Base-by-base conservation (phyloP, 2,888 invertebrate genomes). In the Polia nebulosa region DNA sequence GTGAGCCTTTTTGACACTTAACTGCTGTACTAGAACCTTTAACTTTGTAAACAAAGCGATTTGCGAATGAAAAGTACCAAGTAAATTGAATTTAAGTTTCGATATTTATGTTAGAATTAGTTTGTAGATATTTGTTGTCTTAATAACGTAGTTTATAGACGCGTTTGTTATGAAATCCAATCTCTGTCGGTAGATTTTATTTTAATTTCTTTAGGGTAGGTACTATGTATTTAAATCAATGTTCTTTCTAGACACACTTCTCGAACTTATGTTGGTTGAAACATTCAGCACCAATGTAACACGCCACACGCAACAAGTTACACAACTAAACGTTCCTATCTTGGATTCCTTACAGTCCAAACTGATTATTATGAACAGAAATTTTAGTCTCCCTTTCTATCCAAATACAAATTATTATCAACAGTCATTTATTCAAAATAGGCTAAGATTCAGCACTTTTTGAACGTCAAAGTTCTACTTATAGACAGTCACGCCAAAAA, bases 1-100 rank as follows among this genome's bases (percentile, higher is more conserved):
- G 91, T 90, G 89, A 90, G 91, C 89, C 88, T 92, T 92, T 92
- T 92, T 92, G 93, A 93, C 93, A 92, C 92, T 90, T 90, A 87
- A 89, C 88, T 86, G 83, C 63, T 85, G 86, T 85, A 63, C 68
- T 80, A 63, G 72, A 72, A 80, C 76, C 83, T 80, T 79, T 80
- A 70, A 77, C 68, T 77, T 82, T 64, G 66, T 82, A 80, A 80
- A 80, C 78, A 75, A 72, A 72, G 41, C 61, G 44, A 61, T 77
- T 79, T 61, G 51, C 29, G 51, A 82, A 72, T 65, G 58, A 61
- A 74, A 83, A 71, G 55, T 32, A 32, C 29, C 5, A 2, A 32
- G 20, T 66, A 53, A 65, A 67, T 63, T 63, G 27, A 58, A 62
- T 64, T 57, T 49, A 17, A n/a, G n/a, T 13, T 61, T 56, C 29